Conservation (phyloP, 2,888 invertebrate genomes). For the Campoplex capitator region DNA sequence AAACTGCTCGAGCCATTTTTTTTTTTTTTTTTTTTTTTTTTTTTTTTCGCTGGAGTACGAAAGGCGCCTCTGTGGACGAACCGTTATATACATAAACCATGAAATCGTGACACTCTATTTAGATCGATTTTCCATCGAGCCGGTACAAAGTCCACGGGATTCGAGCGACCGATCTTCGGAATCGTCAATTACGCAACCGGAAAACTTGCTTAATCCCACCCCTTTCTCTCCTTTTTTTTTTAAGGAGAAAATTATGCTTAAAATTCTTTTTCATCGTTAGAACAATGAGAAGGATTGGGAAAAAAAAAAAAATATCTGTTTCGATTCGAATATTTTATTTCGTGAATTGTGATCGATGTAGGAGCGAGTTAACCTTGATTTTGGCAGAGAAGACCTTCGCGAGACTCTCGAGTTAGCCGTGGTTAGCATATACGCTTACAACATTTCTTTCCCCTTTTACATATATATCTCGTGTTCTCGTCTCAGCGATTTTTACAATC, state of each 20-base stretch:
- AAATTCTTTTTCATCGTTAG: not conserved
- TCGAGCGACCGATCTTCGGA: not conserved
- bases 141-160: not conserved
- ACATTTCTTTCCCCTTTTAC: conserved; percentile 10
- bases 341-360: conserved; percentile 1
- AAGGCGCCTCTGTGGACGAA: not conserved
- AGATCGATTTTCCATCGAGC: conserved; percentile 9
- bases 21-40: too few species aligned
- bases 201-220: not conserved
- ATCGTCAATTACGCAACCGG: conserved; percentile 7
- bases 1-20: not conserved
- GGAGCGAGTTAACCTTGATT: conserved; percentile 60
- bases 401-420: conserved; percentile 14
- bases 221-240: not conserved
- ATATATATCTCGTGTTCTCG: not conserved
- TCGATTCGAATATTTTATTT: not conserved
- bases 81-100: conserved; percentile 23
- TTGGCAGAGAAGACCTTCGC: conserved; percentile 56
- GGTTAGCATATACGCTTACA: conserved; percentile 50
- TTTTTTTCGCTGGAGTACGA: conserved; percentile 16
- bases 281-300: not conserved
- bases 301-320: not conserved
- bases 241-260: not conserved
- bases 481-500: not conserved
- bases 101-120: conserved; percentile 6